Evolutionary conservation across 1,140 invertebrate species (phyloP).

Genomic region (Conopomorpha cramerella): DNA sequence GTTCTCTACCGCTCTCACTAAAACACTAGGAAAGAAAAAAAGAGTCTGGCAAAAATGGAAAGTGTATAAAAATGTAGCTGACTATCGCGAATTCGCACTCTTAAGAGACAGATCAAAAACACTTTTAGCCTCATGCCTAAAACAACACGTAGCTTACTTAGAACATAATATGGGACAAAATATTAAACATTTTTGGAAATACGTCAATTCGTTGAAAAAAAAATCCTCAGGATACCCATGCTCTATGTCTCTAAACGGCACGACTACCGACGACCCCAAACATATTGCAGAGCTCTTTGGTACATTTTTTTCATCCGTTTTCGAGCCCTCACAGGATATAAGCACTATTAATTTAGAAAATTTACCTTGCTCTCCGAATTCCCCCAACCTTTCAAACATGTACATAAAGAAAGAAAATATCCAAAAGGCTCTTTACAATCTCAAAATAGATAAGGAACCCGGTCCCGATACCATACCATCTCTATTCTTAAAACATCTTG

Average conservation of each 20-base stretch:
- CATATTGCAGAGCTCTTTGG: background rate
- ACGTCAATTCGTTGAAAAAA: background rate
- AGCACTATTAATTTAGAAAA: background rate
- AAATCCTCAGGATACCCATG: background rate
- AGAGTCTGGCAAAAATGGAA: constrained; percentile 3
- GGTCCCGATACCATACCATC: background rate
- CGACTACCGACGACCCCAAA: background rate
- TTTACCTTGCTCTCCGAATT: background rate
- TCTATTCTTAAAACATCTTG: background rate
- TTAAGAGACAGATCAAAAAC: background rate
- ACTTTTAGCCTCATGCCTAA: background rate
- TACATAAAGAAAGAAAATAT: background rate
- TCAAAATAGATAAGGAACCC: background rate
- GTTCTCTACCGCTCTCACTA: constrained; percentile 3
- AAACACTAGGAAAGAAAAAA: background rate
- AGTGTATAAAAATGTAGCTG: background rate
- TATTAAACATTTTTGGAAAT: constrained; percentile 3
- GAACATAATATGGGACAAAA: background rate
- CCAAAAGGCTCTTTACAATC: background rate
- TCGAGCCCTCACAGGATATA: background rate
- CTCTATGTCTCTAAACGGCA: background rate
- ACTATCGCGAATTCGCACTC: constrained; percentile 3
- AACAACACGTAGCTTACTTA: background rate
- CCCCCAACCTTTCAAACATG: background rate
- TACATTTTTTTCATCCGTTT: background rate